Percentiles rank a stretch among this genome's conserved stretches.
phyloP scores from a whole-genome alignment of 2,797 vertebrate genomes.

The Lophotriccus pileatus region DNA sequence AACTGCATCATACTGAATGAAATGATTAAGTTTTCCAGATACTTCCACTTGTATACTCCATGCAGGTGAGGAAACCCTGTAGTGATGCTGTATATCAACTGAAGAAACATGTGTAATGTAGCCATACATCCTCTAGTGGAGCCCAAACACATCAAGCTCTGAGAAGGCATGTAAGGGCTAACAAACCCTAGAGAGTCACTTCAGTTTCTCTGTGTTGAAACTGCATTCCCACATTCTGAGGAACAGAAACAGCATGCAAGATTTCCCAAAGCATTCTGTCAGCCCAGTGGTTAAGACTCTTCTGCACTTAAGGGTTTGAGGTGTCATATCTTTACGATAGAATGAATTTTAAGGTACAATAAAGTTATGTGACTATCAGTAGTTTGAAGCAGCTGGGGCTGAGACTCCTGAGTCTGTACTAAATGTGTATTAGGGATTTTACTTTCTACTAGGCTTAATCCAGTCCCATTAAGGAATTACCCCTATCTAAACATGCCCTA shows the following conservation, averaged over 20 bases:
- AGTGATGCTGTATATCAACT: neutral
- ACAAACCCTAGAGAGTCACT: neutral
- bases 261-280: neutral
- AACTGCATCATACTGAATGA: neutral
- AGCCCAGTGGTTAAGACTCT: neutral
- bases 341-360: neutral
- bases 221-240: neutral
- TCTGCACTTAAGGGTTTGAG: neutral
- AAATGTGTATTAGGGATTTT: neutral
- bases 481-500: neutral
- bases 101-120: neutral
- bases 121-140: neutral
- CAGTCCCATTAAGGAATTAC: neutral
- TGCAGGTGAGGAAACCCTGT: neutral
- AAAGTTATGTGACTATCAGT: neutral
- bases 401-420: neutral
- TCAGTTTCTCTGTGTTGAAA: neutral
- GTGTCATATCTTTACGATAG: neutral
- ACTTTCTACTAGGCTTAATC: neutral
- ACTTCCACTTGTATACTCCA: neutral
- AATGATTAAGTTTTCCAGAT: neutral
- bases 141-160: neutral
- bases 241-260: neutral
- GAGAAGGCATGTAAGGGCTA: neutral
- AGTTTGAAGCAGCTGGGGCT: neutral